phyloP scores from a whole-genome alignment of 2,888 invertebrate species.

The Lumbricus terrestris region DNA sequence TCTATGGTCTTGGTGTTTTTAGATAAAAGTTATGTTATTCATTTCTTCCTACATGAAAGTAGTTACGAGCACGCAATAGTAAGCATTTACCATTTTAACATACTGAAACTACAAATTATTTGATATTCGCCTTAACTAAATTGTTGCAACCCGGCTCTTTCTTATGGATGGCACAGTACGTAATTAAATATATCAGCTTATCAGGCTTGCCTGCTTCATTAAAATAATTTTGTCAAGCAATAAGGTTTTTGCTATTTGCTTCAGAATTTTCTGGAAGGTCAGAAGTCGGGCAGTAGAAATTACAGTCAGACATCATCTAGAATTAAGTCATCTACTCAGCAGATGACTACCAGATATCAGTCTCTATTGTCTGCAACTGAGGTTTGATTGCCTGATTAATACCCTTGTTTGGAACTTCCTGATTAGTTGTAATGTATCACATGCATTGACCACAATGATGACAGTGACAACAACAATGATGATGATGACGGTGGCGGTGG shows the following conservation, averaged over 20 bases:
- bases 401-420: background rate
- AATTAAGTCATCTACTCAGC: constrained; percentile 61
- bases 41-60: background rate
- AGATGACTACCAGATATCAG: constrained; percentile 89
- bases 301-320: background rate
- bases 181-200: background rate
- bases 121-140: background rate
- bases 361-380: constrained; percentile 77
- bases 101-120: background rate
- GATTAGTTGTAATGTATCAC: background rate
- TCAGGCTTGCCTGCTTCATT: background rate
- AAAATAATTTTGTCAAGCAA: background rate
- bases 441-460: background rate
- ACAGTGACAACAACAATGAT: background rate
- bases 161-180: background rate
- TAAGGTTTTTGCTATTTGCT: background rate
- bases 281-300: background rate
- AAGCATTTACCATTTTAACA: background rate
- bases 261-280: constrained; percentile 1
- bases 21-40: background rate
- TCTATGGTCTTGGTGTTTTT: background rate
- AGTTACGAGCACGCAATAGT: background rate
- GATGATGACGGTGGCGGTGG: constrained; percentile 18
- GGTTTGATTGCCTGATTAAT: background rate
- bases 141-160: background rate